These are phyloP conservation scores for Chaetorhynchus papuensis DNA, from an alignment of 2,113 vertebrate genomes.

Conservation along the genomic window DNA sequence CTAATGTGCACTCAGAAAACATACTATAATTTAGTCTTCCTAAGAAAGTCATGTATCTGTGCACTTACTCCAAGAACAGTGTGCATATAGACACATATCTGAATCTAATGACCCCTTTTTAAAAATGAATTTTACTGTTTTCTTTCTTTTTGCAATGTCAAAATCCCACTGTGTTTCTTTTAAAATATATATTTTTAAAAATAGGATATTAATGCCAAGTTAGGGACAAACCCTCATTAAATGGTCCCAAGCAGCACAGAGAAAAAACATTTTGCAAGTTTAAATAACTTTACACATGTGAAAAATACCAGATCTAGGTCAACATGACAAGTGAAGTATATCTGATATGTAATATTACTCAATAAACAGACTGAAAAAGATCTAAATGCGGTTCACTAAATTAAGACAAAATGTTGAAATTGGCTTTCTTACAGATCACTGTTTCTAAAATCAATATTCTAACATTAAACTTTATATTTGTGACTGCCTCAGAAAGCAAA, in stretches of 20 bases:
- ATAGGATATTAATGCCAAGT: neutral
- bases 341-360: neutral
- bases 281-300: neutral
- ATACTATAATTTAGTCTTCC: neutral
- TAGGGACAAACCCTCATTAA: neutral
- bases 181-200: neutral
- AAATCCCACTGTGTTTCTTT: neutral
- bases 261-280: neutral
- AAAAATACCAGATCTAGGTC: neutral
- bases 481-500: neutral
- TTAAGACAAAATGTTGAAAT: neutral
- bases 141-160: neutral
- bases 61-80: neutral
- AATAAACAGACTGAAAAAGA: neutral
- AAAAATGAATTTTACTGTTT: neutral
- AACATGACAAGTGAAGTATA: neutral
- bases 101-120: neutral
- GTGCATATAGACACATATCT: neutral
- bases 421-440: neutral
- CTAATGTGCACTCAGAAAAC: slow-evolving; percentile 19
- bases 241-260: neutral
- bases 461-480: neutral
- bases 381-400: neutral
- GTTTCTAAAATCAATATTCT: neutral
- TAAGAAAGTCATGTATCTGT: neutral